These are phyloP conservation scores for Mungos mungo DNA, from an alignment of 2,113 vertebrate genomes.

Conservation along the genomic window DNA sequence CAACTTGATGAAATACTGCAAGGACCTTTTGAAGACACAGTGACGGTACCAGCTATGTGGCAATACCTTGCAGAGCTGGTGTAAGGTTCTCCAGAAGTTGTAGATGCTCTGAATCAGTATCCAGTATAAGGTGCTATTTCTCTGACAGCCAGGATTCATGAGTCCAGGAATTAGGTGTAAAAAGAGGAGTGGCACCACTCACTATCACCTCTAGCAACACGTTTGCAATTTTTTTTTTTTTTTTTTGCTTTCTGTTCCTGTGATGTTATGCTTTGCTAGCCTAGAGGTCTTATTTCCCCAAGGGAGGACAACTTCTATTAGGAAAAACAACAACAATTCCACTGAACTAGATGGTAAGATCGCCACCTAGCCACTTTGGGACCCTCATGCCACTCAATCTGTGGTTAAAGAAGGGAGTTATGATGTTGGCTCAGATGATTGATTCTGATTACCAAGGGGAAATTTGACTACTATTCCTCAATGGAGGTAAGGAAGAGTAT, in stretches of 20 bases:
- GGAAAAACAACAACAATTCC: background rate
- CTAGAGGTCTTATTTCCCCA: background rate
- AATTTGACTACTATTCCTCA: background rate
- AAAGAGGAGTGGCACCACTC: background rate
- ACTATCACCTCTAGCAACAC: background rate
- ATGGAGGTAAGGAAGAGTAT: background rate
- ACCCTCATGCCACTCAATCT: background rate
- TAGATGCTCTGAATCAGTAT: background rate
- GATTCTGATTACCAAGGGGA: background rate
- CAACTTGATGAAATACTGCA: background rate
- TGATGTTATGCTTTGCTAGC: background rate
- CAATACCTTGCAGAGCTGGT: background rate
- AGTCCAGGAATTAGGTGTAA: background rate
- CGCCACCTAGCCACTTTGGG: background rate
- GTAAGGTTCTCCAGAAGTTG: background rate
- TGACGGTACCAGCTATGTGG: background rate
- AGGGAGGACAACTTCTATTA: background rate
- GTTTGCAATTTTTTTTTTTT: background rate
- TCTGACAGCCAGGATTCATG: background rate
- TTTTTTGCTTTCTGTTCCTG: background rate
- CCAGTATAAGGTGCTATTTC: background rate
- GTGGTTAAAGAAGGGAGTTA: background rate
- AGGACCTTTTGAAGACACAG: background rate
- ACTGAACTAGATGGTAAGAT: background rate
- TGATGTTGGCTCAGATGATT: background rate